Percentiles rank a stretch among this genome's conserved stretches.
phyloP scores from a whole-genome alignment of 92 coral and sea anemone species.

The Epizoanthus stellaris region DNA sequence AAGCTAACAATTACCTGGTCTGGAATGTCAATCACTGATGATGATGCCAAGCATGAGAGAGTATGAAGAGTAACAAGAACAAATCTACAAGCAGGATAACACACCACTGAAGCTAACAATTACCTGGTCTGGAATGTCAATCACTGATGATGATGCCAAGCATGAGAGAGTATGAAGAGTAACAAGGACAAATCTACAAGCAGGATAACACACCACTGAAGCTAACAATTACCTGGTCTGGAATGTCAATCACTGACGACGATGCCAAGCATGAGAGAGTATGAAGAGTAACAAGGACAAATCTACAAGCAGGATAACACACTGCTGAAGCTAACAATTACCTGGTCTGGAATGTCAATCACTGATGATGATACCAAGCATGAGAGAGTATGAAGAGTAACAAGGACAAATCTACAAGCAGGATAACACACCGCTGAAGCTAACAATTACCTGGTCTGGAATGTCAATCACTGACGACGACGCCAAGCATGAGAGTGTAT shows the following conservation, averaged over 20 bases:
- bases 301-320: slow-evolving; percentile 61
- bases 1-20: slow-evolving; percentile 81
- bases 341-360: slow-evolving; percentile 87
- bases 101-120: slow-evolving; percentile 53
- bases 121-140: slow-evolving; percentile 87
- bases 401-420: slow-evolving; percentile 78
- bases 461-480: slow-evolving; percentile 80
- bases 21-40: slow-evolving; percentile 81
- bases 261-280: slow-evolving; percentile 90
- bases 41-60: slow-evolving; percentile 85
- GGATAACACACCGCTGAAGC: not conserved
- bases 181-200: slow-evolving; percentile 81
- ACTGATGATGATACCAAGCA: slow-evolving; percentile 80
- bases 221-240: slow-evolving; percentile 77
- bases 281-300: slow-evolving; percentile 85
- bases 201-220: slow-evolving; percentile 76
- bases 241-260: slow-evolving; percentile 74
- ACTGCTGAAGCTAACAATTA: not conserved
- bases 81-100: slow-evolving; percentile 83
- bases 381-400: slow-evolving; percentile 86
- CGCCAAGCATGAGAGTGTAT: slow-evolving; percentile 89
- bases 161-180: slow-evolving; percentile 89
- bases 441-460: slow-evolving; percentile 74
- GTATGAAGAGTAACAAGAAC: slow-evolving; percentile 87
- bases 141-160: slow-evolving; percentile 84